Evolutionary conservation across 2,888 invertebrate species (phyloP).

Genomic region (Tetropium fuscum): DNA sequence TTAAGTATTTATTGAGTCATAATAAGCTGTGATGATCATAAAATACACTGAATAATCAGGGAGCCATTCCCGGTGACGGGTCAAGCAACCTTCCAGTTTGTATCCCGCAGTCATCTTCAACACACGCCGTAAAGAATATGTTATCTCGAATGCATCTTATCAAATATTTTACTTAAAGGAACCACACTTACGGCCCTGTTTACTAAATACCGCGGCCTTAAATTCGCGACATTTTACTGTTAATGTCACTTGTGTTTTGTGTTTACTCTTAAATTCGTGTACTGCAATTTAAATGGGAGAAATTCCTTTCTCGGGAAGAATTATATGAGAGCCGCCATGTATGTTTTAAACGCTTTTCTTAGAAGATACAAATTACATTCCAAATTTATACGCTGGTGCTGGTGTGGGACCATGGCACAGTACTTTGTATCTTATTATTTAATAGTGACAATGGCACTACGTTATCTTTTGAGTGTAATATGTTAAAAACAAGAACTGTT

Average conservation of each 20-base stretch:
- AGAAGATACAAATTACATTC: conserved; percentile 22
- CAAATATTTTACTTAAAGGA: conserved; percentile 32
- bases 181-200: conserved; percentile 25
- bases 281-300: conserved; percentile 28
- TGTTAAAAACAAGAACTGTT: conserved; percentile 13
- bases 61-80: conserved; percentile 58
- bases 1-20: conserved; percentile 65
- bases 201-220: conserved; percentile 30
- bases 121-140: conserved; percentile 34
- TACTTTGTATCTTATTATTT: conserved; percentile 25
- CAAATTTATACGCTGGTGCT: conserved; percentile 26
- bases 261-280: conserved; percentile 27
- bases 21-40: conserved; percentile 65
- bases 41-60: conserved; percentile 63
- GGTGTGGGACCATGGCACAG: conserved; percentile 16
- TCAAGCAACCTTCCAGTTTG: conserved; percentile 40
- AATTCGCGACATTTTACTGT: conserved; percentile 31
- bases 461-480: conserved; percentile 18
- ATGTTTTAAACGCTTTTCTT: conserved; percentile 20
- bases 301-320: conserved; percentile 28
- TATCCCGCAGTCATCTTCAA: conserved; percentile 28
- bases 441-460: conserved; percentile 12
- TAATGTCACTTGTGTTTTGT: conserved; percentile 24
- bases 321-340: conserved; percentile 5
- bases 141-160: conserved; percentile 33